phyloP scores from a whole-genome alignment of 2,113 vertebrate genomes.

The Eretmochelys imbricata region DNA sequence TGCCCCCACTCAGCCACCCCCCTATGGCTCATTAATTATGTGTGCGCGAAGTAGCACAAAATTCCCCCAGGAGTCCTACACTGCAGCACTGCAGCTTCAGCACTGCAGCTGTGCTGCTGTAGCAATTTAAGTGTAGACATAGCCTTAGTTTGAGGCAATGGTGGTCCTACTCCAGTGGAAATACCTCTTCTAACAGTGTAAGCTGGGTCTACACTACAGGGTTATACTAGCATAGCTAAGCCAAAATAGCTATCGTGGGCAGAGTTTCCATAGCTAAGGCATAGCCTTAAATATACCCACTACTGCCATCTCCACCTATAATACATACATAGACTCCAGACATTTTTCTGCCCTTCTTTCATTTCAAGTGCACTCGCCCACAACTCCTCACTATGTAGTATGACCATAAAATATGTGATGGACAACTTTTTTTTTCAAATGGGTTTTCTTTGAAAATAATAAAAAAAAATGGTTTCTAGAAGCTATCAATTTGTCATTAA shows the following conservation, averaged over 20 bases:
- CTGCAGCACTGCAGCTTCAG: background rate
- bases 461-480: background rate
- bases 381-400: background rate
- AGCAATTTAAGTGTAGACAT: background rate
- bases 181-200: background rate
- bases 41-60: no score
- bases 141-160: background rate
- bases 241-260: background rate
- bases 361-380: background rate
- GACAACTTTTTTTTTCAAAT: background rate
- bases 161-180: background rate
- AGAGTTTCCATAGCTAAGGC: background rate
- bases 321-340: background rate
- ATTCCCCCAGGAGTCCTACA: background rate
- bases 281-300: background rate
- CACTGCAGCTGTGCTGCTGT: background rate
- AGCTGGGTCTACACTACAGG: background rate
- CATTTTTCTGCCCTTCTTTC: background rate
- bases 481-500: background rate
- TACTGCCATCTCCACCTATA: background rate
- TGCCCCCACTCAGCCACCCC: no score
- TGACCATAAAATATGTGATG: accelerated
- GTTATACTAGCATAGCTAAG: background rate
- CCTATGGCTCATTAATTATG: no score
- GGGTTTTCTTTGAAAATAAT: background rate